Evolutionary conservation across 1,140 invertebrate species (phyloP), one percentile per base, ranked within the genome.

Genomic region (Lamellibrachia luymesi): DNA sequence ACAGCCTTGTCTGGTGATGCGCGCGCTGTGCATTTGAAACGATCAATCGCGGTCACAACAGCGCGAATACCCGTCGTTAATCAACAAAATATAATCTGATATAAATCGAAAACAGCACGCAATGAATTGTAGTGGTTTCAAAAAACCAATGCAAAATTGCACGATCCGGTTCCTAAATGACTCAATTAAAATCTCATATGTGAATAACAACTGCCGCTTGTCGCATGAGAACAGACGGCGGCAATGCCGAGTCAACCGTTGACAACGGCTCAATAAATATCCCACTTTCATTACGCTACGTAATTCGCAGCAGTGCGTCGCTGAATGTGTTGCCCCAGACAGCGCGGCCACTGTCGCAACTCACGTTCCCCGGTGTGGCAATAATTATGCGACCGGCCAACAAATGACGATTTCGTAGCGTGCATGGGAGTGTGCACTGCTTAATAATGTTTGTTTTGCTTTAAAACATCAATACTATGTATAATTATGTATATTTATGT

Each of bases 111-210:
- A 80, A 80, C 13, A 80, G 25, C 64, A 22, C 17, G 64, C 64
- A 80, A 4, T 80, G 25, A 80, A 80, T 80, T 80, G 64, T 80
- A 80, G 25, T 80, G 25, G 64, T 80, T 80, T 80, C 64, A 22
- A 17, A 80, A 80, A 80, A 56, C 6, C 52, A 13, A 56, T 56
- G 52, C 52, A 56, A 80, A 17, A 80, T 80, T 80, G 64, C 64
- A 80, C 64, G 7, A 80, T 80, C 64, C 13, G 64, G 1, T 22
- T 80, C 64, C 64, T 22, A 80, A 80, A 80, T 80, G 64, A 80
- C 13, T 80, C 64, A 80, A 80, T 80, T 80, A 80, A 80, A 80
- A 80, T 80, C 64, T 80, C 64, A 80, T 80, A 80, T 80, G 64
- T 80, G 64, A 80, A 80, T 80, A 80, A 80, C 64, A 80, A 80